phyloP scores from a whole-genome alignment of 2,113 vertebrate genomes.

The Pithys albifrons region DNA sequence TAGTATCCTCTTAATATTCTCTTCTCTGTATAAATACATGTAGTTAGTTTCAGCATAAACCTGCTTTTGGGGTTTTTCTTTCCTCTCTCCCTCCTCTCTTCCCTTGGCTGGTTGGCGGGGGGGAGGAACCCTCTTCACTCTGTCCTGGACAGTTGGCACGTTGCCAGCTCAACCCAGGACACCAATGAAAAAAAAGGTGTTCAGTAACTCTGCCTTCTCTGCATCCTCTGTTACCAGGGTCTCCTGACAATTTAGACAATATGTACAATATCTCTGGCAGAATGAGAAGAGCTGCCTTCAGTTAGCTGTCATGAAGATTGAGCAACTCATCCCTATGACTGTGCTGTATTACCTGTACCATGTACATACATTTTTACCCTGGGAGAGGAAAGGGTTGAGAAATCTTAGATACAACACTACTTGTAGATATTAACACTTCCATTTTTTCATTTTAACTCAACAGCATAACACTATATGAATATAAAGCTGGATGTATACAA shows the following conservation, averaged over 20 bases:
- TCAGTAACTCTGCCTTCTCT: not conserved
- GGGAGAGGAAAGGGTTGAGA: not conserved
- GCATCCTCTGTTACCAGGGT: not conserved
- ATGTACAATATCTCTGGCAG: not conserved
- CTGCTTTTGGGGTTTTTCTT: too few relatives aligned
- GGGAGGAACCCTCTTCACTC: too few relatives aligned
- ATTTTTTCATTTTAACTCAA: not conserved
- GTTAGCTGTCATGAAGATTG: not conserved
- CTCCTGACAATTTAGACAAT: not conserved
- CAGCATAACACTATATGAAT: not conserved
- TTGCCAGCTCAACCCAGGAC: too few relatives aligned
- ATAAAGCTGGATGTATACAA: accelerated
- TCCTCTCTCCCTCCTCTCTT: too few relatives aligned
- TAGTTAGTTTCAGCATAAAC: too few relatives aligned
- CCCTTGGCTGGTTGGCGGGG: too few relatives aligned
- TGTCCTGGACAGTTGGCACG: too few relatives aligned
- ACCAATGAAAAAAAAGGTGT: not conserved
- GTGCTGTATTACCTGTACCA: not conserved
- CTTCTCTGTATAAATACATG: too few relatives aligned
- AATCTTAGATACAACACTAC: not conserved
- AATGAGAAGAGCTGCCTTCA: not conserved
- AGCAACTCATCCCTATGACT: not conserved
- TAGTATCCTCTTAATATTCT: too few relatives aligned
- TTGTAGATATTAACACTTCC: not conserved
- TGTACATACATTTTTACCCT: not conserved